phyloP scores from a whole-genome alignment of 2,113 vertebrate species.

The Anarhynchus alexandrinus region DNA sequence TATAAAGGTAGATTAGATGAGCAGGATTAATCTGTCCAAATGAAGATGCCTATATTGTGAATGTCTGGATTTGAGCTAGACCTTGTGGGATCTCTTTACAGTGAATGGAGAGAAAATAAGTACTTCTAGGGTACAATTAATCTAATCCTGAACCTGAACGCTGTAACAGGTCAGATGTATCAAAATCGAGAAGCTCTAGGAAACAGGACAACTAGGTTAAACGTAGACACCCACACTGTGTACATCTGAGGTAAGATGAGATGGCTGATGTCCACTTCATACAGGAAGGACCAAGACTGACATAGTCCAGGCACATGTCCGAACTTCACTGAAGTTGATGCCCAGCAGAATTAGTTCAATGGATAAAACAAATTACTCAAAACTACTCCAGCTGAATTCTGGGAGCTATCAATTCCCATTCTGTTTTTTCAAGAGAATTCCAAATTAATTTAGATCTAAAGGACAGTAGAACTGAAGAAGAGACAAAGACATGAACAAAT shows the following conservation, averaged over 20 bases:
- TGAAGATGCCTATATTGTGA: not conserved
- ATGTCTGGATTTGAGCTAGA: not conserved
- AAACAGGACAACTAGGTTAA: not conserved
- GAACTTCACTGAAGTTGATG: not conserved
- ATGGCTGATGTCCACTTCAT: not conserved
- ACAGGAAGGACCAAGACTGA: not conserved
- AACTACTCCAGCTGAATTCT: not conserved
- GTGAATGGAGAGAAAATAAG: not conserved
- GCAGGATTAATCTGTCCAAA: not conserved
- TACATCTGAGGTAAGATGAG: not conserved
- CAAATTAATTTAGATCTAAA: not conserved
- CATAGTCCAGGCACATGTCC: not conserved
- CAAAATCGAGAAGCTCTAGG: not conserved
- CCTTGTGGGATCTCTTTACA: not conserved
- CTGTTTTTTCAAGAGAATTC: not conserved
- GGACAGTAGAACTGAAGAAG: not conserved
- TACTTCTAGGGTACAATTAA: not conserved
- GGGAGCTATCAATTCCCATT: not conserved
- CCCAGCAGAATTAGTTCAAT: not conserved
- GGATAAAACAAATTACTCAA: not conserved
- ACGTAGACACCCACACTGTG: not conserved
- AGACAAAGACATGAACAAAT: not conserved
- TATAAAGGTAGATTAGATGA: not conserved
- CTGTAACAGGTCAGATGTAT: not conserved
- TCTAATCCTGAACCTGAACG: not conserved